Conservation (phyloP, 2,888 invertebrate species). For the Philaethria dido region DNA sequence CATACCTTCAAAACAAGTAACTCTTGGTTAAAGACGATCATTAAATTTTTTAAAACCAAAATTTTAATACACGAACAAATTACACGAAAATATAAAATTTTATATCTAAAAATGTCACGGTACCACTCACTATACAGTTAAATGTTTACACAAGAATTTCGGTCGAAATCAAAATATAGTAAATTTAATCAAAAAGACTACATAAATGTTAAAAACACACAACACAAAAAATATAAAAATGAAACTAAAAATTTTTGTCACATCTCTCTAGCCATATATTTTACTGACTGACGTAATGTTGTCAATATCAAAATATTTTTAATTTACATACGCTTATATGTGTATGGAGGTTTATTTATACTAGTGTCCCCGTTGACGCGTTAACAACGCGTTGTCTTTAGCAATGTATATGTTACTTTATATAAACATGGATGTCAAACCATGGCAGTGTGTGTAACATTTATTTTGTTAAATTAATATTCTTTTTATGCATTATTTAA, state of each 20-base stretch:
- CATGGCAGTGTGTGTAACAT: no score
- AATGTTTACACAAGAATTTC: slow-evolving; percentile 69
- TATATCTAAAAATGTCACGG: slow-evolving; percentile 54
- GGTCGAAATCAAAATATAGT: slow-evolving; percentile 67
- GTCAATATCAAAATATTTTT: slow-evolving; percentile 24
- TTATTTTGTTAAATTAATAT: no score
- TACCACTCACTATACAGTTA: slow-evolving; percentile 45
- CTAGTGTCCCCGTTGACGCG: no score
- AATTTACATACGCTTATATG: not conserved
- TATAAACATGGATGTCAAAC: no score
- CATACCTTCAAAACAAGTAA: not conserved
- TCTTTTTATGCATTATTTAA: no score
- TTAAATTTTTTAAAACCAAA: not conserved
- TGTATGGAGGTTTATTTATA: not conserved
- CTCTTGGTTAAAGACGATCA: not conserved
- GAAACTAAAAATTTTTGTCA: slow-evolving; percentile 79
- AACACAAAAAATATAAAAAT: slow-evolving; percentile 78
- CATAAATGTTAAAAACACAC: slow-evolving; percentile 79
- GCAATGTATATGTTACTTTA: no score
- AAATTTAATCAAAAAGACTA: slow-evolving; percentile 71
- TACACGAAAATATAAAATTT: not conserved
- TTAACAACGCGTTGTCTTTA: no score
- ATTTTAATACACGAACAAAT: not conserved
- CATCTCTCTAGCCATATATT: slow-evolving; percentile 74
- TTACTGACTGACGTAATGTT: slow-evolving; percentile 55